phyloP scores from a whole-genome alignment of 2,797 vertebrate species.

The Xerus rutilus region DNA sequence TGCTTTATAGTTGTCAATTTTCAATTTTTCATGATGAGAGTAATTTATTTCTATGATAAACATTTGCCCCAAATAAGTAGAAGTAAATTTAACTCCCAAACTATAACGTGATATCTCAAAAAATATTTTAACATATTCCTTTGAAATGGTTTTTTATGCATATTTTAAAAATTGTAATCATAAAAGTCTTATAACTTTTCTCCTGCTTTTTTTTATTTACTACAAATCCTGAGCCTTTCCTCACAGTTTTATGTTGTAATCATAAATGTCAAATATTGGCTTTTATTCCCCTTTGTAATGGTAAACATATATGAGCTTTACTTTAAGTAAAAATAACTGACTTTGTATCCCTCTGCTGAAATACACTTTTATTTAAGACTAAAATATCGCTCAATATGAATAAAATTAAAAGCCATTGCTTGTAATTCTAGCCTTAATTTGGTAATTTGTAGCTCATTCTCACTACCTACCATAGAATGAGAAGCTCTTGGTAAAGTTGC shows the following conservation, averaged over 20 bases:
- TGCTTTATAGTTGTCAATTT: neutral
- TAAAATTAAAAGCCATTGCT: neutral
- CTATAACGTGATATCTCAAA: neutral
- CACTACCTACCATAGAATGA: slow-evolving; percentile 21
- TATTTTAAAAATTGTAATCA: slow-evolving; percentile 3
- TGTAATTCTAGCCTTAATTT: slow-evolving; percentile 23
- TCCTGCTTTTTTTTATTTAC: neutral
- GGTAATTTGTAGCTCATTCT: slow-evolving; percentile 20
- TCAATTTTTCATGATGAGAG: neutral
- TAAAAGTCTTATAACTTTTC: neutral
- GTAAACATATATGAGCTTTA: neutral
- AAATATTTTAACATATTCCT: slow-evolving; percentile 29
- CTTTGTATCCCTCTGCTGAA: neutral
- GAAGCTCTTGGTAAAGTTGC: slow-evolving; percentile 60
- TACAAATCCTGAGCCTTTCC: neutral
- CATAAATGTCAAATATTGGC: neutral
- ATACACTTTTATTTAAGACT: slow-evolving; percentile 24
- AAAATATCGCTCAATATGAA: neutral
- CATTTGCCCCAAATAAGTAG: neutral
- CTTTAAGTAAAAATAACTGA: neutral
- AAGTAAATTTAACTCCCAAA: neutral
- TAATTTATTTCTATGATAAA: neutral
- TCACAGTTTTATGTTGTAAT: neutral
- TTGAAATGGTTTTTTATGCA: neutral
- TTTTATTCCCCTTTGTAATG: slow-evolving; percentile 19